phyloP scores from a whole-genome alignment of 2,888 invertebrate genomes.

The Latheticus oryzae region DNA sequence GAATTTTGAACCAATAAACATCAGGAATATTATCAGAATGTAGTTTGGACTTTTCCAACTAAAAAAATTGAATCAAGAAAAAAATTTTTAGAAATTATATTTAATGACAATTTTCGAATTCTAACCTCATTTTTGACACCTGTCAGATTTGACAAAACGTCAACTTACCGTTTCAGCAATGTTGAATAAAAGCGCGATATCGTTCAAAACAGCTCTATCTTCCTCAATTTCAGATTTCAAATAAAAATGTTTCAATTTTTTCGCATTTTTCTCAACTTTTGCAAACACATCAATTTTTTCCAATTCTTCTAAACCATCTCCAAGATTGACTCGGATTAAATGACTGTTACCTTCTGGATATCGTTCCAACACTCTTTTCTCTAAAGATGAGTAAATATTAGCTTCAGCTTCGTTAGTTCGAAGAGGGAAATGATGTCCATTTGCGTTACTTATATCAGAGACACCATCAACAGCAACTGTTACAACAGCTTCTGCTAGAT shows the following conservation, averaged over 20 bases:
- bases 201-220: conserved; percentile 73
- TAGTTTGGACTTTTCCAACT: conserved; percentile 29
- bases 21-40: conserved; percentile 69
- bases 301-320: conserved; percentile 74
- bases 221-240: conserved; percentile 67
- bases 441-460: conserved; percentile 67
- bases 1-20: conserved; percentile 75
- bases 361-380: conserved; percentile 71
- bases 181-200: conserved; percentile 71
- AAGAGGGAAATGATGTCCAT: conserved; percentile 70
- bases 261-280: conserved; percentile 58
- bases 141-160: conserved; percentile 4
- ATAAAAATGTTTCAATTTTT: conserved; percentile 54
- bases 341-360: conserved; percentile 72
- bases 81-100: not conserved
- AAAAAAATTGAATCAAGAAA: conserved; percentile 4
- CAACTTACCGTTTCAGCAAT: conserved; percentile 68
- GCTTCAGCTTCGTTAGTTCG: conserved; percentile 73
- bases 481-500: conserved; percentile 78
- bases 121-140: too few relatives aligned
- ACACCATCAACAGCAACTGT: conserved; percentile 79
- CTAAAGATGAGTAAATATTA: conserved; percentile 71
- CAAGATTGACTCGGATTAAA: conserved; percentile 74
- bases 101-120: too few relatives aligned
- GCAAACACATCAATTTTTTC: too few relatives aligned